Conservation (phyloP, 2,797 vertebrate genomes). For the Sebastiscus tertius region DNA sequence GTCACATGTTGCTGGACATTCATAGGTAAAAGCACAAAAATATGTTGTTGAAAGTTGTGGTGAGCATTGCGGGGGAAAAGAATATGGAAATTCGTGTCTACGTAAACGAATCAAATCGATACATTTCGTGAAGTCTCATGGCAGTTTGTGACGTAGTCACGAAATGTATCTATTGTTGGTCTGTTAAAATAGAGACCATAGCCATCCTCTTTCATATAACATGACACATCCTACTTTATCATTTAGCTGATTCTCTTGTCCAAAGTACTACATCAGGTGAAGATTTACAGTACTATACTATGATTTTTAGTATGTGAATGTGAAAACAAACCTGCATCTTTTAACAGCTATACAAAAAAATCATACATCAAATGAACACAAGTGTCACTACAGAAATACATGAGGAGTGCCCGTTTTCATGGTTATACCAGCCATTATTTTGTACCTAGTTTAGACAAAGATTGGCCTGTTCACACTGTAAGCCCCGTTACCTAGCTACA, state of each 20-base stretch:
- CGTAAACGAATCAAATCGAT: too few relatives aligned
- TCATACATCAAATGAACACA: background rate
- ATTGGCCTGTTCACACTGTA: background rate
- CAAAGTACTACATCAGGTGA: background rate
- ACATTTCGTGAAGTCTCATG: too few relatives aligned
- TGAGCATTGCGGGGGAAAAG: too few relatives aligned
- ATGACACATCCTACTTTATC: background rate
- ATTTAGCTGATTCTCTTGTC: background rate
- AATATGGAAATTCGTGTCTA: too few relatives aligned
- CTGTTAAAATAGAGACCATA: background rate
- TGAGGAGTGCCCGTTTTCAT: background rate
- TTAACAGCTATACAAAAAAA: background rate
- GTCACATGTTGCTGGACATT: too few relatives aligned
- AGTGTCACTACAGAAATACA: background rate
- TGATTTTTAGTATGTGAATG: background rate
- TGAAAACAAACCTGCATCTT: background rate
- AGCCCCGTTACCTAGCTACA: slow-evolving; percentile 57
- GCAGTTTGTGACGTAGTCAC: too few relatives aligned
- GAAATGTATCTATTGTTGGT: too few relatives aligned
- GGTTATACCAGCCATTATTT: background rate
- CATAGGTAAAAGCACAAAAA: too few relatives aligned
- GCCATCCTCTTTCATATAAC: background rate
- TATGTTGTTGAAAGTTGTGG: too few relatives aligned
- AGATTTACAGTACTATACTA: background rate
- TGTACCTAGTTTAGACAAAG: slow-evolving; percentile 13